Evolutionary conservation across 2,797 vertebrate genomes (phyloP), one percentile per base, ranked within the genome.

Genomic region (Sebastes goodei): DNA sequence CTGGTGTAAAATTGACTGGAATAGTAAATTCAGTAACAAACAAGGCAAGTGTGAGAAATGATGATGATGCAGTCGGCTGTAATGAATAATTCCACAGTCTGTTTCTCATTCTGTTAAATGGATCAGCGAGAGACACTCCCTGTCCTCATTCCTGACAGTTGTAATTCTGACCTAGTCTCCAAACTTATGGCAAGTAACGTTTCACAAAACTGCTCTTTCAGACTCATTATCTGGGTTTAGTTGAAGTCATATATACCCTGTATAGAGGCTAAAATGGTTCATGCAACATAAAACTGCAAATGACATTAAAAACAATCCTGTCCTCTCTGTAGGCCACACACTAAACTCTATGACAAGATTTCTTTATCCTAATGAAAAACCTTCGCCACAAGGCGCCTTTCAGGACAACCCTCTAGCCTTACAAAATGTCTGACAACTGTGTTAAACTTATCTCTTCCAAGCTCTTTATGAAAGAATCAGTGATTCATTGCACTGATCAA

Each of bases 401-500:
- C 74, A 86, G 71, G 76, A 72, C 14, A 63, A 89, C 78, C 76
- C 81, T 79, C 49, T 74, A 83, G 86, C 86, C 85, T 88, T 76
- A 86, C 85, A 85, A 90, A 85, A 92, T 83, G 85, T 80, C 83
- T 84, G 71, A 89, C 92, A 88, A 73, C 59, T 86, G 89, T 88
- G 91, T 95, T 93, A 93, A 87, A 93, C 92, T 92, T 93, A 96
- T 93, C 88, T 84, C 95, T 91, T 91, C 83, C 55, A 60, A 83
- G 91, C 91, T 89, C 93, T 95, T 94, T 93, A 86, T 88, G 81
- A 88, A 90, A 84, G 80, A 93, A 91, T 84, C 82, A 87, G 90
- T 93, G 90, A 96, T 94, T 96, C 95, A 96, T 96, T 93, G 90
- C 84, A 84, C 89, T 91, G 92, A 95, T 94, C 91, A 87, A 89